Evolutionary conservation across 2,113 vertebrate species (phyloP), one percentile per base, ranked within the genome.

Genomic region (Leucosticte australis): DNA sequence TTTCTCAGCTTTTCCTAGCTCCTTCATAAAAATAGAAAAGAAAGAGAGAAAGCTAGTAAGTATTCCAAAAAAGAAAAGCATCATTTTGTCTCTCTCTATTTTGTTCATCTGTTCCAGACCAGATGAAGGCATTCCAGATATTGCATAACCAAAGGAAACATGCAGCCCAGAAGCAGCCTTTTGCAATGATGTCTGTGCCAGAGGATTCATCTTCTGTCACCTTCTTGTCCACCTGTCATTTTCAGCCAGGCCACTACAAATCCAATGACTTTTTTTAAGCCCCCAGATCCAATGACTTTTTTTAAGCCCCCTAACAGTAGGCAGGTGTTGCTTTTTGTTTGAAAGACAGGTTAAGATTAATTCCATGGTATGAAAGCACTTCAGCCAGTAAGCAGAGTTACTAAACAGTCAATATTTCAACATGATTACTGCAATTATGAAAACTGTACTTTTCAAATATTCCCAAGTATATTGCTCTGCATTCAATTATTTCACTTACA

Each of bases 351-450:
- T 70, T 44, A 69, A 88, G 55, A 70, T 21, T 59, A 87, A 81
- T 81, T 60, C 53, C 26, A 57, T 24, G 18, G 13, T 31, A 52
- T 64, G 37, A 83, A 92, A 90, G 16, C 62, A 82, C 57, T 57
- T 83, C 15, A 87, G 27, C n/a, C 73, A 71, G 37, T 21, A 87
- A 57, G 53, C 21, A 73, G 73, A 81, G 28, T 33, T 78, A 87
- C 73, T 94, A 83, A 93, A 78, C 28, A 96, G 68, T 56, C 56
- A 39, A 41, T 41, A 57, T 80, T 93, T 96, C 59, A 85, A 94
- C 33, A 37, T 9, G n/a, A 87, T 65, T 87, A 65, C 28, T 42
- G 28, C 41, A 83, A 68, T 79, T 57, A 73, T 33, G 37, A 74
- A 91, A 91, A 53, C 31, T 11, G 17, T 19, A 53, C 52, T 53